A percentile compares a stretch with the other conserved stretches of the same genome.
phyloP scores from a whole-genome alignment of 2,113 vertebrate species.

The Toxotes jaculatrix region DNA sequence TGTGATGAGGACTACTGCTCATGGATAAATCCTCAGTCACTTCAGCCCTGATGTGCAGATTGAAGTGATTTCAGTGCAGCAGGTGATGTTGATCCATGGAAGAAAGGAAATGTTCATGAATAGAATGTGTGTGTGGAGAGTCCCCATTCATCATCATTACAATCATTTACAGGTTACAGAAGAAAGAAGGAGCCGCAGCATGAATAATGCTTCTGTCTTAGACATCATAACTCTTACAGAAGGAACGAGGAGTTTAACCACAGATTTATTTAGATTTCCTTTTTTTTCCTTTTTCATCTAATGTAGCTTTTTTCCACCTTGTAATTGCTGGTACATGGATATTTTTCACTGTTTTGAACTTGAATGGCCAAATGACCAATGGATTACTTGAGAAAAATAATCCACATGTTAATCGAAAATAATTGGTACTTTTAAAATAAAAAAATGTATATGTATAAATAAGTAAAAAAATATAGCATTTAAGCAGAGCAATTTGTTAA shows the following conservation, averaged over 20 bases:
- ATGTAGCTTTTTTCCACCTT: too few species aligned
- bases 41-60: constrained; percentile 18
- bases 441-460: too few species aligned
- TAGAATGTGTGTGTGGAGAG: constrained; percentile 26
- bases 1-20: not conserved
- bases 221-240: not conserved
- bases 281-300: too few species aligned
- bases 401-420: too few species aligned
- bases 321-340: too few species aligned
- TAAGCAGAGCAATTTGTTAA: too few species aligned
- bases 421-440: too few species aligned
- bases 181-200: constrained; percentile 8
- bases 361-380: too few species aligned
- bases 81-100: constrained; percentile 64
- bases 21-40: not conserved
- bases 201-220: constrained; percentile 48
- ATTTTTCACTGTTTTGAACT: too few species aligned
- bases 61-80: constrained; percentile 57
- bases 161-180: constrained; percentile 36
- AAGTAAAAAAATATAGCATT: too few species aligned
- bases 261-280: constrained; percentile 28
- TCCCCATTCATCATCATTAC: constrained; percentile 67
- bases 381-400: too few species aligned
- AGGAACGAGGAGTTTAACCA: constrained; percentile 14
- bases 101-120: constrained; percentile 52